A percentile compares a stretch with the other conserved stretches of the same genome.
Conservation (phyloP, 2,797 vertebrate species). For the Furcifer pardalis region DNA sequence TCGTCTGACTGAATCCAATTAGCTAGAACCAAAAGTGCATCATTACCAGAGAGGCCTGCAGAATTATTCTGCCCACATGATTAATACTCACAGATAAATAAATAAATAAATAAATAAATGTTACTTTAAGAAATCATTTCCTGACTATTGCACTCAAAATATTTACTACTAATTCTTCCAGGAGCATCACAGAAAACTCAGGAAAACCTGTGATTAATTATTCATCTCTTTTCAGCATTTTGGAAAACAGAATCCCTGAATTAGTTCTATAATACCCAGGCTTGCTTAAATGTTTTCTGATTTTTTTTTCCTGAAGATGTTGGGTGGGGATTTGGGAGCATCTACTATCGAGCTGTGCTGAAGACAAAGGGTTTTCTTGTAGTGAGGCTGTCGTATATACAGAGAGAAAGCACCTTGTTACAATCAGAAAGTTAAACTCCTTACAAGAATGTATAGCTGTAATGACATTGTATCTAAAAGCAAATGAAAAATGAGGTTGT, state of each 20-base stretch:
- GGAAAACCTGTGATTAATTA: not conserved
- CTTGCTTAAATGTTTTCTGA: slow-evolving; percentile 21
- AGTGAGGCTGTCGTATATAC: slow-evolving; percentile 35
- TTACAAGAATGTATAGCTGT: slow-evolving; percentile 31
- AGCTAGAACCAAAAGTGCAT: slow-evolving; percentile 45
- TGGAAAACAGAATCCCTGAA: not conserved
- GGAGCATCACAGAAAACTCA: not conserved
- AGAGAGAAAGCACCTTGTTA: slow-evolving; percentile 17
- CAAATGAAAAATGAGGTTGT: slow-evolving; percentile 19
- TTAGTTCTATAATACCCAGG: not conserved
- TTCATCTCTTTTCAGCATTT: not conserved
- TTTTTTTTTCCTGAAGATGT: slow-evolving; percentile 2
- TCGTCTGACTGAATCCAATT: slow-evolving; percentile 53
- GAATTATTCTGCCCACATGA: slow-evolving; percentile 45
- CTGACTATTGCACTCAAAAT: slow-evolving; percentile 21
- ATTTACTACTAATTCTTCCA: slow-evolving; percentile 26
- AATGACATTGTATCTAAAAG: slow-evolving; percentile 31
- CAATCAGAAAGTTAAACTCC: slow-evolving; percentile 41
- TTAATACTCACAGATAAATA: slow-evolving; percentile 40
- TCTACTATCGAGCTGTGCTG: not conserved
- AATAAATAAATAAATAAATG: slow-evolving; percentile 35
- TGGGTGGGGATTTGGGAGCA: not conserved
- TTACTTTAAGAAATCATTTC: slow-evolving; percentile 26
- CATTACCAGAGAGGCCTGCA: slow-evolving; percentile 48
- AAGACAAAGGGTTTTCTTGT: slow-evolving; percentile 35